Evolutionary conservation across 2,888 invertebrate genomes (phyloP), one percentile per base, ranked within the genome.

Genomic region (Globia sparganii): DNA sequence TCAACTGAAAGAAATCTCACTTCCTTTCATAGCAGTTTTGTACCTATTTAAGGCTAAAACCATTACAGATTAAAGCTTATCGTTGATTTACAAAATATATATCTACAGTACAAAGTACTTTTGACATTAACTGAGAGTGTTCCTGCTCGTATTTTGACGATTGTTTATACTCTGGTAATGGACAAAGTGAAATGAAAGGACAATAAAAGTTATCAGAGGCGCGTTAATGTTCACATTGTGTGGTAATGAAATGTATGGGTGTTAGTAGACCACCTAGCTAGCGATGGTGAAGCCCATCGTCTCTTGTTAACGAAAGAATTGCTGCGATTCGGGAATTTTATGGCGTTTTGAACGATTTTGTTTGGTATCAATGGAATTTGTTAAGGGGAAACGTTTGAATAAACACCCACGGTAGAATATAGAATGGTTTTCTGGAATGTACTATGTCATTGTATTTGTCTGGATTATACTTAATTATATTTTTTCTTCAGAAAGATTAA

Each of bases 181-280:
- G 92, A 90, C 88, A 89, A 91, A 92, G 90, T 90, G 90, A 91
- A 89, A 92, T 90, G 87, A 87, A 90, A 88, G 83, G 88, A 94
- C 91, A 93, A 93, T 94, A 95, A 94, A 94, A 91, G 89, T 93
- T 95, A 95, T 95, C 94, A 83, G 81, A 31, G 56, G 76, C 75
- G 86, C 83, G 88, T 90, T 91, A 88, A 89, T 78, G 88, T 86
- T 83, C 78, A 87, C 87, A 91, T 91, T 90, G 92, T 87, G 90
- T 81, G 83, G 91, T 92, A 94, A 93, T 94, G 93, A 93, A 93
- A 91, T 90, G 89, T 89, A 90, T 90, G 87, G 90, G 82, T 89
- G 89, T 88, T 81, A 90, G 86, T 88, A 90, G 95, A 95, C 95
- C 95, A 95, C 95, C 95, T 91, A 90, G 90, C 86, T 89, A 81